A percentile compares a stretch with the other conserved stretches of the same genome.
Conservation (phyloP, 2,113 vertebrate genomes). For the Zootoca vivipara region DNA sequence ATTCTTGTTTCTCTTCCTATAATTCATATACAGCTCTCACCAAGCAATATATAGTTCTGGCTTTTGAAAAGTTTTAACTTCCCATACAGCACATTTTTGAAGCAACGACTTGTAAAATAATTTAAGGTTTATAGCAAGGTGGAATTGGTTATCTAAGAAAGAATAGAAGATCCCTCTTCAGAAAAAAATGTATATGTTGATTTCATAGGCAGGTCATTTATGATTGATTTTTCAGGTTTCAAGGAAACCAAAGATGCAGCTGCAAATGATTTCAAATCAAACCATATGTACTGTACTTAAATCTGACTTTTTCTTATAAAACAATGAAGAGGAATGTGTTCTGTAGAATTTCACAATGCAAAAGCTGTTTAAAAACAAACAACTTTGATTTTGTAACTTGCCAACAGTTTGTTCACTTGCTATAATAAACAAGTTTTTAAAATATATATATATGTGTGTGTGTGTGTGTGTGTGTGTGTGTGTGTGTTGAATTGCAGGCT, state of each 20-base stretch:
- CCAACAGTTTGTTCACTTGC: slow-evolving; percentile 69
- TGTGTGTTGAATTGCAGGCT: background rate
- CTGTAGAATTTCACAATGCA: slow-evolving; percentile 69
- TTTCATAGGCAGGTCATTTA: slow-evolving; percentile 62
- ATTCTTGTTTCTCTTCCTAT: slow-evolving; percentile 40
- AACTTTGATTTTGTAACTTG: slow-evolving; percentile 75
- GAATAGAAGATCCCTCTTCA: slow-evolving; percentile 37
- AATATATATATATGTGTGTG: no score
- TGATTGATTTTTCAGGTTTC: slow-evolving; percentile 45
- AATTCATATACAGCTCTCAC: slow-evolving; percentile 1
- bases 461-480: no score
- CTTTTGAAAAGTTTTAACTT: slow-evolving; percentile 48
- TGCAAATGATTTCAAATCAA: slow-evolving; percentile 76
- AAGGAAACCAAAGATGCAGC: slow-evolving; percentile 54
- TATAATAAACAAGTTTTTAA: no score
- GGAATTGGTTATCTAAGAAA: slow-evolving; percentile 32
- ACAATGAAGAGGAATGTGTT: slow-evolving; percentile 65
- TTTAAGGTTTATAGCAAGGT: slow-evolving; percentile 46
- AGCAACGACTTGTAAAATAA: slow-evolving; percentile 56
- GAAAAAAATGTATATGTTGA: slow-evolving; percentile 52
- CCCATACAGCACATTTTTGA: slow-evolving; percentile 56
- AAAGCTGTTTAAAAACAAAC: slow-evolving; percentile 66
- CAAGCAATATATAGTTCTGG: slow-evolving; percentile 24
- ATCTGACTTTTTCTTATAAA: slow-evolving; percentile 69
- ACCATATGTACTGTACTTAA: slow-evolving; percentile 75